A percentile compares a stretch with the other conserved stretches of the same genome.
Conservation (phyloP, 2,113 vertebrate genomes). For the Oreotrochilus melanogaster region DNA sequence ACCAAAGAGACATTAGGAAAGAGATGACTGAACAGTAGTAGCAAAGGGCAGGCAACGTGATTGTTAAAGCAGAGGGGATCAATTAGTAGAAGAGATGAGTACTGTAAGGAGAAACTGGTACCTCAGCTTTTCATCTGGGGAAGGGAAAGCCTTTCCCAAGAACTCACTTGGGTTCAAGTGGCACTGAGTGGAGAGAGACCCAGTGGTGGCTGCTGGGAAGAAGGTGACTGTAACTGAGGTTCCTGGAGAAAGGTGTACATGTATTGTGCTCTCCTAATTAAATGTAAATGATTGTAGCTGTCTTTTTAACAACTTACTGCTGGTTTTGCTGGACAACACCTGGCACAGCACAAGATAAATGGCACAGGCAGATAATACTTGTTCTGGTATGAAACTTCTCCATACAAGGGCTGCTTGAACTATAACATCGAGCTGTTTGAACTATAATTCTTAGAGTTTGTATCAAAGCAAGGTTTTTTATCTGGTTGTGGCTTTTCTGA, state of each 20-base stretch:
- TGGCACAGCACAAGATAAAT: neutral
- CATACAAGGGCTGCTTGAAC: neutral
- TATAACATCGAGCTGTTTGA: neutral
- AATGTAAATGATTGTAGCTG: neutral
- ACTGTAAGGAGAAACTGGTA: accelerated
- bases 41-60: neutral
- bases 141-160: neutral
- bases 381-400: neutral
- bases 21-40: neutral
- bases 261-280: neutral
- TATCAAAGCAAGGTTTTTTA: neutral
- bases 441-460: neutral
- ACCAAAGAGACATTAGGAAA: neutral
- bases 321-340: neutral
- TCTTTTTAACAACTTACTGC: neutral
- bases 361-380: neutral
- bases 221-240: neutral
- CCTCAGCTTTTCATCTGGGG: neutral
- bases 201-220: neutral
- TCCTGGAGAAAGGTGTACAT: neutral
- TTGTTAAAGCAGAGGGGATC: neutral
- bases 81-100: neutral
- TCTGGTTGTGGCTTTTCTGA: neutral
- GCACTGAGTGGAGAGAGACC: neutral
- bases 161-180: neutral